phyloP scores from a whole-genome alignment of 2,797 vertebrate genomes.

The Glyptemys insculpta region DNA sequence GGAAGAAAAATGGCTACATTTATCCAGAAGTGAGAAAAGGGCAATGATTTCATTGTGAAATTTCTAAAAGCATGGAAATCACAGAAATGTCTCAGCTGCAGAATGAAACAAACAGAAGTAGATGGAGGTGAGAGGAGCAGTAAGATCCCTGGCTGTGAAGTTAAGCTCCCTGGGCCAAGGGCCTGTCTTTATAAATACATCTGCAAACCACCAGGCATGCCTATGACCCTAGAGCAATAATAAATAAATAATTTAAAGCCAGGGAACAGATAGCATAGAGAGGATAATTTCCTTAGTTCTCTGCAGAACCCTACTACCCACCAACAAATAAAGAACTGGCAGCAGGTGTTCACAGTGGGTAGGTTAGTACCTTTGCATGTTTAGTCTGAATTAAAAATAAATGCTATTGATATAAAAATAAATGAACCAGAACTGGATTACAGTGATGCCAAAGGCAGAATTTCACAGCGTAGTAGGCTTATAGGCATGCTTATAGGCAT shows the following conservation, averaged over 20 bases:
- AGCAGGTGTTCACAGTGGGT: background rate
- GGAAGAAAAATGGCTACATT: background rate
- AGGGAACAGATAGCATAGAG: background rate
- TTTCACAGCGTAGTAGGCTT: too few species aligned
- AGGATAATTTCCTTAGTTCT: background rate
- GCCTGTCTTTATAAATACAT: background rate
- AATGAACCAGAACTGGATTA: background rate
- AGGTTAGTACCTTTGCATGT: background rate
- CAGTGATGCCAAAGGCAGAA: background rate
- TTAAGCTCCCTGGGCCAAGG: background rate
- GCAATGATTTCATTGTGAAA: background rate
- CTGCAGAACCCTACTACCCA: background rate
- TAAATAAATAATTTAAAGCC: background rate
- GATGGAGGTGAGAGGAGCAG: background rate
- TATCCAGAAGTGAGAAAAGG: background rate
- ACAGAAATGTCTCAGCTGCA: background rate
- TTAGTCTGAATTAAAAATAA: background rate
- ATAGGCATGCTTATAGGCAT: background rate
- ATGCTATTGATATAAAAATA: accelerated
- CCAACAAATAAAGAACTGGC: background rate
- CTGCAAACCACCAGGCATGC: background rate
- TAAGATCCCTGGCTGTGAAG: background rate
- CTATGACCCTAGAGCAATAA: background rate
- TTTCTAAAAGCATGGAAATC: background rate
- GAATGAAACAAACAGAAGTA: background rate